These are phyloP conservation scores for Zaprionus tsacasi DNA, from an alignment of 1,140 invertebrate genomes.

Conservation along the genomic window DNA sequence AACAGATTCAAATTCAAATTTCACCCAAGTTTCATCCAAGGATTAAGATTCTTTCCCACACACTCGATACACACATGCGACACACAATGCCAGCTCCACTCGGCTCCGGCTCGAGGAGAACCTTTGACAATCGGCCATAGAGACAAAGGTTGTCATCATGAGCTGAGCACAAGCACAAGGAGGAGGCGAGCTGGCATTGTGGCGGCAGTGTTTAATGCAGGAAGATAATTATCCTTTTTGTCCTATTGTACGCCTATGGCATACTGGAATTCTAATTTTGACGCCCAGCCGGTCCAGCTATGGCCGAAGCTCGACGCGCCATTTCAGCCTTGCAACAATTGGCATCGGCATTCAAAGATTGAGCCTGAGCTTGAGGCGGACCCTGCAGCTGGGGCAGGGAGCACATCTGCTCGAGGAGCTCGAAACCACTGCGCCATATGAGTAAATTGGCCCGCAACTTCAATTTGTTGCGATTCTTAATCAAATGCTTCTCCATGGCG, in stretches of 20 bases:
- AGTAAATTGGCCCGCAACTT: conserved; percentile 84
- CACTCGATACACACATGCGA: background rate
- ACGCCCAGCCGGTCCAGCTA: conserved; percentile 12
- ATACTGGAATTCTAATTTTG: conserved; percentile 1
- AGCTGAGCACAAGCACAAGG: background rate
- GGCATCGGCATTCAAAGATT: conserved; percentile 12
- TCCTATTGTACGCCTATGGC: too few relatives aligned
- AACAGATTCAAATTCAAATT: conserved; percentile 4
- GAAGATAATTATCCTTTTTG: background rate
- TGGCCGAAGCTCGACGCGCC: conserved; percentile 55
- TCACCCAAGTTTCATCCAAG: conserved; percentile 5
- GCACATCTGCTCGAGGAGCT: conserved; percentile 84
- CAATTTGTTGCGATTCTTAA: conserved; percentile 72
- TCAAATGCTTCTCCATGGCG: conserved; percentile 71
- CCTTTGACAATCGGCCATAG: background rate
- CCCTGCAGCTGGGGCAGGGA: conserved; percentile 56
- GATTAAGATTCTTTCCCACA: background rate
- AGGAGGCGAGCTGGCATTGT: background rate
- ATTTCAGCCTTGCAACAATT: conserved; percentile 36
- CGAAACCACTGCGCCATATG: conserved; percentile 85
- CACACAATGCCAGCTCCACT: background rate
- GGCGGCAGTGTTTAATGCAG: background rate
- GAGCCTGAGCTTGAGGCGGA: background rate
- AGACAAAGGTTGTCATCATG: conserved; percentile 2
- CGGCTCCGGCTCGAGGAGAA: conserved; percentile 2